A percentile compares a stretch with the other conserved stretches of the same genome.
phyloP scores from a whole-genome alignment of 2,888 invertebrate genomes.

The Lasioglossum leucozonium region DNA sequence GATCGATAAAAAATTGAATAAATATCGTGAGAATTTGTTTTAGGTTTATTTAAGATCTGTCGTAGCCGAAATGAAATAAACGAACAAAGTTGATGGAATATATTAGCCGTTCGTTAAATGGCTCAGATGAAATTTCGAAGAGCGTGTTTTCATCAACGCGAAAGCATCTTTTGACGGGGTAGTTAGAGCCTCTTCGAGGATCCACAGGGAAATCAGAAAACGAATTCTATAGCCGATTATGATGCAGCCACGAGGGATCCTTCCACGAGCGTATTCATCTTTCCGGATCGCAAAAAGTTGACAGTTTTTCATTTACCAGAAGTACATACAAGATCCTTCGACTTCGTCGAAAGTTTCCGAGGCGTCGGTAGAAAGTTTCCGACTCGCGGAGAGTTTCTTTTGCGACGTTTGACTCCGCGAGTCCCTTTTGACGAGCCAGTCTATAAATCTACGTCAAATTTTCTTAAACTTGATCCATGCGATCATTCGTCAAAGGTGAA shows the following conservation, averaged over 20 bases:
- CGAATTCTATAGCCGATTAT: constrained; percentile 7
- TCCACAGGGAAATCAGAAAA: constrained; percentile 3
- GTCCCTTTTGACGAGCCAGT: neutral
- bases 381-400: neutral
- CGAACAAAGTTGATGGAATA: neutral
- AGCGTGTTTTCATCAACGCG: neutral
- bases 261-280: neutral
- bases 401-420: neutral
- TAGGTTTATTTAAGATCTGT: neutral
- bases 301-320: constrained; percentile 1
- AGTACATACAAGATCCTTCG: neutral
- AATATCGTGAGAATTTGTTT: too few relatives aligned
- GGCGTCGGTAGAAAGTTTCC: neutral
- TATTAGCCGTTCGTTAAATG: neutral
- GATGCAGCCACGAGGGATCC: neutral
- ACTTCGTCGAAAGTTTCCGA: neutral
- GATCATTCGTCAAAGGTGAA: neutral
- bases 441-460: neutral
- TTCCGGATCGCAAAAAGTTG: neutral
- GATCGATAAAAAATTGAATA: too few relatives aligned
- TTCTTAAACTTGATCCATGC: neutral
- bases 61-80: neutral
- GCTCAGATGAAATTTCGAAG: neutral
- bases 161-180: neutral
- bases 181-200: neutral